Conservation (phyloP, 2,797 vertebrate species). For the Gymnothorax reevesii region DNA sequence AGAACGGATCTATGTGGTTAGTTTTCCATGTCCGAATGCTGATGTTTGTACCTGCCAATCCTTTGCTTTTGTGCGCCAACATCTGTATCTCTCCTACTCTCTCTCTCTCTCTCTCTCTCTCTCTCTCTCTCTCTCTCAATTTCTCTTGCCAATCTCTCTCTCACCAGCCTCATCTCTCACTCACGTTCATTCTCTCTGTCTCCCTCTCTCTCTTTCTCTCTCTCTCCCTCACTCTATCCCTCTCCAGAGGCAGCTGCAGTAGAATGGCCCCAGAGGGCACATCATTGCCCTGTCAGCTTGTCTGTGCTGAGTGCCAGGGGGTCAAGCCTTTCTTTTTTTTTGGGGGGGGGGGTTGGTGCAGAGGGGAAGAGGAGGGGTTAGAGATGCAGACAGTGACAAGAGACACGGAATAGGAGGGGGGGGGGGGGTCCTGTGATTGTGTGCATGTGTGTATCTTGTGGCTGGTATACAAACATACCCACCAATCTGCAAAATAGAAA, state of each 20-base stretch:
- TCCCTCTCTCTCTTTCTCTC: background rate
- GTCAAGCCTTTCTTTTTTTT: constrained; percentile 28
- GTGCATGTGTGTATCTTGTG: background rate
- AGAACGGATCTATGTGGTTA: constrained; percentile 3
- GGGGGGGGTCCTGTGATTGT: background rate
- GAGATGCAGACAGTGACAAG: constrained; percentile 29
- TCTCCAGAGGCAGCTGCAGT: background rate
- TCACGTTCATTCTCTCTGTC: background rate
- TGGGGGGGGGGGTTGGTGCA: constrained; percentile 7
- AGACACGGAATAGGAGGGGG: background rate
- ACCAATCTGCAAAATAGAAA: background rate
- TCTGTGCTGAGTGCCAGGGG: constrained; percentile 38
- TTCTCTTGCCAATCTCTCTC: constrained; percentile 15
- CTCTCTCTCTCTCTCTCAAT: background rate
- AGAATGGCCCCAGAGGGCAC: constrained; percentile 29
- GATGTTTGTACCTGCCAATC: background rate
- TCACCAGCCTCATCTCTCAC: constrained; percentile 6
- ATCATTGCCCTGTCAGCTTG: background rate
- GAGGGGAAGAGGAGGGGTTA: constrained; percentile 16
- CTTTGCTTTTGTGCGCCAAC: too few species aligned
- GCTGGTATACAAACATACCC: background rate
- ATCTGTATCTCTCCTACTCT: background rate
- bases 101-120: background rate
- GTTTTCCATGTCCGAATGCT: constrained; percentile 4
- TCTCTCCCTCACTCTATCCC: constrained; percentile 20